Evolutionary conservation across 2,888 invertebrate species (phyloP), one percentile per base, ranked within the genome.

Genomic region (Perdita meconis): DNA sequence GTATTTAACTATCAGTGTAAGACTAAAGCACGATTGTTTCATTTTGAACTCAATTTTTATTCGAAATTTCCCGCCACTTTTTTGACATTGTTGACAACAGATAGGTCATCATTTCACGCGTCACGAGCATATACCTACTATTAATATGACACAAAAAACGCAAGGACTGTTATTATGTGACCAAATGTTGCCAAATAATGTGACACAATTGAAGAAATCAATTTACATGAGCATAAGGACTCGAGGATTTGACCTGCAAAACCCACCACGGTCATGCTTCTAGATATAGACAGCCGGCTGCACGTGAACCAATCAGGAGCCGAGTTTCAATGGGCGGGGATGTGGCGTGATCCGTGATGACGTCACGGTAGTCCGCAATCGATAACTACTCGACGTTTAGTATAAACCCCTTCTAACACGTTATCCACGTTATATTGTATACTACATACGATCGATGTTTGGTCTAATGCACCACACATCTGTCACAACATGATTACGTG

Each of bases 271-370:
- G 60, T 66, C 65, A 61, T 70, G 69, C 61, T 63, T 73, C 77
- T 83, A 60, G 66, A 73, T 78, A 85, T 82, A 83, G 85, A 84
- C 70, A 74, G 83, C 84, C 81, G 81, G 84, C 82, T 79, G 78
- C 83, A 83, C 87, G 87, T 86, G 87, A 87, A 88, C 92, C 92
- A 92, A 92, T 92, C 81, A 78, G 63, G 80, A 67, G 57, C 47
- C 75, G 61, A 65, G 69, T 70, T 80, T 76, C 72, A 67, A 72
- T 84, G 84, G 89, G 91, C 88, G 90, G 91, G 90, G 90, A 91
- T 88, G 90, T 92, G 92, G 92, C 92, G 92, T 92, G 92, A 92
- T 92, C 90, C 89, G 82, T 74, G 86, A 80, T 92, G 91, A 91
- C 92, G 92, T 91, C 91, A 91, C 83, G 30, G 59, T 69, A 60